Evolutionary conservation across 2,113 vertebrate genomes (phyloP).

Genomic region (Paraplagusia blochii): DNA sequence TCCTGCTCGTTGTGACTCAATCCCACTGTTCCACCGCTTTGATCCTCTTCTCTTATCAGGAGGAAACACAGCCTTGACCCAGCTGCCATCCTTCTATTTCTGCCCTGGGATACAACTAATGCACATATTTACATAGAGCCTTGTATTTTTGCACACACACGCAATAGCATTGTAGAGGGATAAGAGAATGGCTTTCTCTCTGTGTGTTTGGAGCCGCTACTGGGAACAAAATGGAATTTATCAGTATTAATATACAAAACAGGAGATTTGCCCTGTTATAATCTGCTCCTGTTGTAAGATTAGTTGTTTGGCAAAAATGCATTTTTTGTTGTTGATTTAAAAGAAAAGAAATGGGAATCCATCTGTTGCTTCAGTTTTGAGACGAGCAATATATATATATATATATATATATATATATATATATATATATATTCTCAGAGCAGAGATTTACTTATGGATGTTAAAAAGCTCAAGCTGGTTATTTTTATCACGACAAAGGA

Average conservation of each 20-base stretch:
- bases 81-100: conserved; percentile 12
- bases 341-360: conserved; percentile 9
- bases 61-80: conserved; percentile 26
- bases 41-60: conserved; percentile 40
- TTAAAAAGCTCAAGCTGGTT: not conserved
- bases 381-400: conserved; percentile 12
- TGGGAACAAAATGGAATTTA: not conserved
- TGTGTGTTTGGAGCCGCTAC: not conserved
- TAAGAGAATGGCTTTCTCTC: not conserved
- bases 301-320: conserved; percentile 1
- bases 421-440: too few species aligned
- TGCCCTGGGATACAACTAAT: conserved; percentile 14
- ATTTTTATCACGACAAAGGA: too few species aligned
- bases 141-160: not conserved
- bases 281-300: not conserved
- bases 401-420: too few species aligned
- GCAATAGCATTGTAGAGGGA: not conserved
- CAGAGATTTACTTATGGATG: conserved; percentile 14
- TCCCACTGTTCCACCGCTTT: conserved; percentile 28
- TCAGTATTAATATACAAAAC: not conserved
- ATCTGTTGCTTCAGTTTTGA: conserved; percentile 15
- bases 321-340: not conserved
- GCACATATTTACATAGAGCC: not conserved
- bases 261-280: conserved; percentile 5
- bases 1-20: conserved; percentile 21